Evolutionary conservation across 2,888 invertebrate genomes (phyloP).

Genomic region (Cremastinae sp.): DNA sequence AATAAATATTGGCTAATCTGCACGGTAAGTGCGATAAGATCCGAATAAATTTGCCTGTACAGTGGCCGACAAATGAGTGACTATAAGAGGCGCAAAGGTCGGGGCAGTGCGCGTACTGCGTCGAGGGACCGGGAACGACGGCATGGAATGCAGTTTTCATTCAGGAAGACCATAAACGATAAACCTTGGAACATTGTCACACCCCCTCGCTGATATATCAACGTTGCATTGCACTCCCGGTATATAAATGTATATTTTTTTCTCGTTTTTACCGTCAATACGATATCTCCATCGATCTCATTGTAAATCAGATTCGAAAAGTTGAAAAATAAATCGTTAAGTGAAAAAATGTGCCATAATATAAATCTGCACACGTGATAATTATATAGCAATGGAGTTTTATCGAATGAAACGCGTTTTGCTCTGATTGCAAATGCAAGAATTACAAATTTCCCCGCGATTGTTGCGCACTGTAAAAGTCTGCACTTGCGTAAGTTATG

Average conservation of each 20-base stretch:
- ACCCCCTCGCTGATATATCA: conserved; percentile 55
- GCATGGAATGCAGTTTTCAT: conserved; percentile 58
- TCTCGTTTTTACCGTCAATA: conserved; percentile 24
- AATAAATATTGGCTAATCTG: conserved; percentile 51
- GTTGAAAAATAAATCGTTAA: conserved; percentile 3
- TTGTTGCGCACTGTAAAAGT: no score
- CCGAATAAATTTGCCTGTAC: conserved; percentile 53
- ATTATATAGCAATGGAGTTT: conserved; percentile 9
- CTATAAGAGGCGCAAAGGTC: conserved; percentile 52
- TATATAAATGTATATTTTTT: conserved; percentile 48
- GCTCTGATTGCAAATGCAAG: not conserved
- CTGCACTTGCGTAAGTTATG: no score
- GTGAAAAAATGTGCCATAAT: conserved; percentile 3
- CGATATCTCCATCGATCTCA: conserved; percentile 43
- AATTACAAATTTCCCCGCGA: not conserved
- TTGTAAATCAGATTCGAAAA: conserved; percentile 8
- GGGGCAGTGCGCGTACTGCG: conserved; percentile 11
- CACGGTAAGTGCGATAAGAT: conserved; percentile 52
- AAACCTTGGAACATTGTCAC: conserved; percentile 60
- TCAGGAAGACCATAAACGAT: conserved; percentile 52
- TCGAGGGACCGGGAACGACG: conserved; percentile 38
- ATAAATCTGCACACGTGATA: not conserved
- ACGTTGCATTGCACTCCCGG: conserved; percentile 7
- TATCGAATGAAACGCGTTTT: conserved; percentile 16
- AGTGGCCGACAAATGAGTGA: conserved; percentile 54